These are phyloP conservation scores for Maniola jurtina DNA, from an alignment of 1,140 invertebrate species.

Conservation along the genomic window DNA sequence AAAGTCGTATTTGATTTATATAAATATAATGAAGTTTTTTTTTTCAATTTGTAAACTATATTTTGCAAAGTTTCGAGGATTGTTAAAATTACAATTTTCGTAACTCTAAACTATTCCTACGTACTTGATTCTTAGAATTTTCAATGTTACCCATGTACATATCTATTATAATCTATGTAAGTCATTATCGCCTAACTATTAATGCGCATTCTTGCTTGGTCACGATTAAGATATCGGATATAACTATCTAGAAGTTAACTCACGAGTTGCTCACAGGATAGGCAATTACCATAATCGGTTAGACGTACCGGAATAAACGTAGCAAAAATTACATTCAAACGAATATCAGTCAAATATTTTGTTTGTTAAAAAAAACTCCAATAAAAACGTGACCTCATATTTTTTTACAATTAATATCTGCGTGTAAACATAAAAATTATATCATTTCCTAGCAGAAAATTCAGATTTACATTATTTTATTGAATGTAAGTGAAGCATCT, in stretches of 20 bases:
- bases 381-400: neutral
- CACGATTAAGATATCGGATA: constrained; percentile 52
- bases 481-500: too few relatives aligned
- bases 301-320: constrained; percentile 10
- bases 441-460: too few relatives aligned
- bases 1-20: too few relatives aligned
- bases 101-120: too few relatives aligned
- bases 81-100: too few relatives aligned
- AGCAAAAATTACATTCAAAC: constrained; percentile 7
- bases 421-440: neutral
- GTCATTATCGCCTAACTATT: constrained; percentile 43
- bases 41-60: too few relatives aligned
- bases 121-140: too few relatives aligned
- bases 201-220: constrained; percentile 41
- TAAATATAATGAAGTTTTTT: too few relatives aligned
- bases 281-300: constrained; percentile 29
- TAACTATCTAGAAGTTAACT: constrained; percentile 30
- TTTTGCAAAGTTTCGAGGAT: too few relatives aligned
- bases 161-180: constrained; percentile 17
- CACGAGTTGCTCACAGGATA: constrained; percentile 30
- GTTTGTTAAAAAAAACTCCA: neutral
- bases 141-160: too few relatives aligned
- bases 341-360: neutral
- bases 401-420: too few relatives aligned
- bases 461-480: too few relatives aligned